phyloP scores from a whole-genome alignment of 2,888 invertebrate species.

The Colletes collaris region DNA sequence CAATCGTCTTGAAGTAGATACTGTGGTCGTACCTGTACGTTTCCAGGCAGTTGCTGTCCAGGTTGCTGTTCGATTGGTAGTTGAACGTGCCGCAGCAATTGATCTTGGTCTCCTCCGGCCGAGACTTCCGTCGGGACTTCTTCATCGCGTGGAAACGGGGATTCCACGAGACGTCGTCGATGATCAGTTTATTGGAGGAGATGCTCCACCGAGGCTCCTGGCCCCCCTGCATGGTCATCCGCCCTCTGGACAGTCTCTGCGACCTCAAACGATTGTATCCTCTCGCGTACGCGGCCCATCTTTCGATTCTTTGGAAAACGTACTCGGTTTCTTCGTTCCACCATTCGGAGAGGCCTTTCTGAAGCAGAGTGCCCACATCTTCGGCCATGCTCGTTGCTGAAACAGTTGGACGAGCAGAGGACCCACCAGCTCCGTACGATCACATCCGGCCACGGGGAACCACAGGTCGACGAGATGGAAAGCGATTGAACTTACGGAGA shows the following conservation, averaged over 20 bases:
- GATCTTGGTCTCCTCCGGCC: constrained; percentile 72
- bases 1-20: constrained; percentile 81
- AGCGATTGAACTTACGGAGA: constrained; percentile 18
- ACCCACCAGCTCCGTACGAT: not conserved
- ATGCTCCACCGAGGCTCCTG: constrained; percentile 69
- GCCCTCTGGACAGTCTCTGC: constrained; percentile 72
- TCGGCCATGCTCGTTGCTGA: constrained; percentile 65
- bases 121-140: constrained; percentile 61
- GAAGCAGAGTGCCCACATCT: constrained; percentile 59
- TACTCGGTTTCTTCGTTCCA: constrained; percentile 81
- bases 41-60: constrained; percentile 79
- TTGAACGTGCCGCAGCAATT: constrained; percentile 76
- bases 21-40: constrained; percentile 80
- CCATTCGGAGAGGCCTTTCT: constrained; percentile 77
- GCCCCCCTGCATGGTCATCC: constrained; percentile 74
- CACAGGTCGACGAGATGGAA: not conserved
- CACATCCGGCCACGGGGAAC: not conserved
- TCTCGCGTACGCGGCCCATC: constrained; percentile 78
- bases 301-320: constrained; percentile 78
- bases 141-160: constrained; percentile 66
- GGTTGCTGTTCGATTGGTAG: constrained; percentile 77
- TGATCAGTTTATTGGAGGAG: constrained; percentile 68
- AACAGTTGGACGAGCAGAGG: not conserved
- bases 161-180: constrained; percentile 69
- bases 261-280: constrained; percentile 80